phyloP scores from a whole-genome alignment of 2,113 vertebrate species.

The Lasiurus cinereus region DNA sequence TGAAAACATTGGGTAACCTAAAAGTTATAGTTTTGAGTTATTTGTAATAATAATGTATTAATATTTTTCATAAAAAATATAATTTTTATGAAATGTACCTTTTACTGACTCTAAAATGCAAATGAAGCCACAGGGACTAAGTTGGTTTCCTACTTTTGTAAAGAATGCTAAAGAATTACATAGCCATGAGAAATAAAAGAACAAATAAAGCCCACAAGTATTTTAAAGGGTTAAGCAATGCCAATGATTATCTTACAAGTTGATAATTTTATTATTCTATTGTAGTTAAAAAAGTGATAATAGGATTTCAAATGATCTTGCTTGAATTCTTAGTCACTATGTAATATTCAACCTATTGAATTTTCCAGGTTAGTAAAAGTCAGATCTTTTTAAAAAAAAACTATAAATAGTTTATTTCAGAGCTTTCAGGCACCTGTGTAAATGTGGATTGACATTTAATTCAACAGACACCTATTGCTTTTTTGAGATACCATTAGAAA shows the following conservation, averaged over 20 bases:
- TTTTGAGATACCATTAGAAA: not conserved
- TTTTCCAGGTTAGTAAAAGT: not conserved
- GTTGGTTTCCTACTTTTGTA: not conserved
- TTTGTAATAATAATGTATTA: not conserved
- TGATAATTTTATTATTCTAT: not conserved
- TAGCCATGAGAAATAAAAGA: not conserved
- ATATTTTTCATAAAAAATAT: not conserved
- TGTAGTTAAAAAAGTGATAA: not conserved
- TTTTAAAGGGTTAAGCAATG: not conserved
- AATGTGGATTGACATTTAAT: not conserved
- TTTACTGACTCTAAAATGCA: not conserved
- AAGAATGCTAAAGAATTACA: not conserved
- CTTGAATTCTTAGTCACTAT: not conserved
- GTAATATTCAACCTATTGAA: not conserved
- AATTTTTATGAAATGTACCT: not conserved
- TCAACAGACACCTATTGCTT: not conserved
- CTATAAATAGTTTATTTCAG: not conserved
- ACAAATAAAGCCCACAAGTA: not conserved
- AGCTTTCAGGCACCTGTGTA: not conserved
- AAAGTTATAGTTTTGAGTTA: not conserved
- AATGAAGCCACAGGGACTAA: not conserved
- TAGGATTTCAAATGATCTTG: not conserved
- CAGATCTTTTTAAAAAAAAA: conserved; percentile 35
- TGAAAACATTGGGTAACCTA: not conserved
- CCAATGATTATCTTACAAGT: not conserved